Percentiles rank a stretch among this genome's conserved stretches.
Conservation (phyloP, 2,797 vertebrate species). For the Geotrypetes seraphini region DNA sequence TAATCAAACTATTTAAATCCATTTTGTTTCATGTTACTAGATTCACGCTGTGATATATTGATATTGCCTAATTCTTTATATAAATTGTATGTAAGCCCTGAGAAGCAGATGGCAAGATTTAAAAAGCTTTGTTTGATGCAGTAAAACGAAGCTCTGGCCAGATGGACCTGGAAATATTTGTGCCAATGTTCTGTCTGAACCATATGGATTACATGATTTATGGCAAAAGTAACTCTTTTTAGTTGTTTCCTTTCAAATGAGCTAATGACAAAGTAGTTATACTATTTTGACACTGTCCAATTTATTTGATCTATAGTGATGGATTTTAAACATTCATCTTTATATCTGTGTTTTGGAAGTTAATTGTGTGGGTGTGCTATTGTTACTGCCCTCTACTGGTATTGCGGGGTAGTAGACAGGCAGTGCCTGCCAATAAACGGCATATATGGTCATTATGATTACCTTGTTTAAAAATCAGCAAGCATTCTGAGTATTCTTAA, state of each 20-base stretch:
- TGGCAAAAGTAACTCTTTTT: slow-evolving; percentile 26
- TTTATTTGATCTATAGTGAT: no score
- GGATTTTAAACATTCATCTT: no score
- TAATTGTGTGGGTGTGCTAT: no score
- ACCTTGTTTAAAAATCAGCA: no score
- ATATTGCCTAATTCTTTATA: slow-evolving; percentile 18
- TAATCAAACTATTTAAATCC: not conserved
- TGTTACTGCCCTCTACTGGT: no score
- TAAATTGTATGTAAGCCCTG: slow-evolving; percentile 1
- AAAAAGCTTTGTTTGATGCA: slow-evolving; percentile 34
- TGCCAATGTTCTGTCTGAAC: slow-evolving; percentile 44
- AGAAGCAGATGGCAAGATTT: slow-evolving; percentile 42
- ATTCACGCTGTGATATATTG: not conserved
- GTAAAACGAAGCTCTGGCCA: slow-evolving; percentile 37
- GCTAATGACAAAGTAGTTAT: slow-evolving; percentile 10
- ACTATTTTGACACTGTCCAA: no score
- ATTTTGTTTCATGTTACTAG: not conserved
- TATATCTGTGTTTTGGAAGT: no score
- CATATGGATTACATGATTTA: slow-evolving; percentile 43
- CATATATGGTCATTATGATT: no score
- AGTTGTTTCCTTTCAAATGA: slow-evolving; percentile 21
- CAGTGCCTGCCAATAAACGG: no score
- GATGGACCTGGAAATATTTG: slow-evolving; percentile 39
- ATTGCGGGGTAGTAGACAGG: no score
- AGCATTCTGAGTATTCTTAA: no score